Evolutionary conservation across 2,888 invertebrate genomes (phyloP), one percentile per base, ranked within the genome.

Genomic region (Drosophila paranaensis): DNA sequence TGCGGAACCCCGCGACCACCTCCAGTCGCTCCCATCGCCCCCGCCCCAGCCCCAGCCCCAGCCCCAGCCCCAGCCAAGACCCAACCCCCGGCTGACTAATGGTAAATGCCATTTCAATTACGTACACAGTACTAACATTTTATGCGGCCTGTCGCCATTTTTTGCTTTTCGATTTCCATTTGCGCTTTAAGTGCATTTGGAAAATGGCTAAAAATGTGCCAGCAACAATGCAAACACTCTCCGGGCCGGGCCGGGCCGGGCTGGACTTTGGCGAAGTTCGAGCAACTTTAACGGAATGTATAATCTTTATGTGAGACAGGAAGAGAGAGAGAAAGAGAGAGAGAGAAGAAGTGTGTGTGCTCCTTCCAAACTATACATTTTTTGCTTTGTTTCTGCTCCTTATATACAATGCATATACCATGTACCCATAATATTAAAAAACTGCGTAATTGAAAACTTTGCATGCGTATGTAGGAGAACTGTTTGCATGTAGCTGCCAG

Each of bases 61-160:
- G 57, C 35, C 35, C 53, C 48, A 27, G 2, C 9, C 30, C 48
- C 30, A 9, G 43, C 45, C 16, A 42, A 30, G 51, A 40, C 50
- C 55, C 62, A 46, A 48, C 35, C 35, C 53, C 53, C 50, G 66
- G 71, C 71, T 42, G 77, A 83, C 84, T 87, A 83, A 83, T 83
- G 84, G 88, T 83, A 83, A 83, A 89, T 83, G 87, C 81, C 88
- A 89, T 83, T 83, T 83, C 89, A 83, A 83, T 83, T 83, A 89
- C 88, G 84, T 76, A 88, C 89, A 71, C 71, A 83, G 84, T 86
- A 86, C 89, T 88, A 82, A 88, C 82, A 88, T 86, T 83, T 88
- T 88, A 83, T 86, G 83, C 83, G 74, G 81, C 86, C 77, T 81
- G 84, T 79, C 80, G 75, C 82, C 81, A 75, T 58, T 79, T 74